Conservation (phyloP, 2,113 vertebrate genomes). For the Dolichotis patagonum region DNA sequence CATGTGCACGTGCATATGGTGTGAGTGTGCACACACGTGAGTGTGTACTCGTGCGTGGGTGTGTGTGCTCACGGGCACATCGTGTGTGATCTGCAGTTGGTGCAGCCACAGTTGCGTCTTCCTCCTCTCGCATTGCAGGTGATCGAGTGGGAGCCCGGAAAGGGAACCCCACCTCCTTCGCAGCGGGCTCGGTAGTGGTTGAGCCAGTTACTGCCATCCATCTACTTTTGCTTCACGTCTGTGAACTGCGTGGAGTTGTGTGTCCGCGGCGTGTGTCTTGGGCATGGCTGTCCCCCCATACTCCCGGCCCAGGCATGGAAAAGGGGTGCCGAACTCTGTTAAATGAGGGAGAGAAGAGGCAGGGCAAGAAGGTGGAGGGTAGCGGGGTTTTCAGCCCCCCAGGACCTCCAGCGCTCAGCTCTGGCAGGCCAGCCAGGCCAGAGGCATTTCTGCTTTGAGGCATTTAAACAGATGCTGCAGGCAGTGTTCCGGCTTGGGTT, state of each 20-base stretch:
- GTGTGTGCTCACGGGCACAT: background rate
- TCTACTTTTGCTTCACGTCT: background rate
- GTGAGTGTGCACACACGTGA: background rate
- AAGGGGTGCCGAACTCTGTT: background rate
- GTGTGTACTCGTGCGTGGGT: background rate
- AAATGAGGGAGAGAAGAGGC: fast-evolving
- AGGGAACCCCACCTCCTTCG: background rate
- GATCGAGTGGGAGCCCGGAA: background rate
- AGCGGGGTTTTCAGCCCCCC: fast-evolving
- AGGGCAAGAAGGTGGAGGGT: no score
- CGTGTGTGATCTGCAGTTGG: background rate
- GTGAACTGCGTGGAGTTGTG: fast-evolving
- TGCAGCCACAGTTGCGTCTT: background rate
- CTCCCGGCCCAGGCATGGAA: background rate
- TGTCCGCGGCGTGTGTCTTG: fast-evolving
- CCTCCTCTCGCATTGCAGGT: background rate
- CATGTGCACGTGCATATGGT: background rate
- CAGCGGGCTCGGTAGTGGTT: background rate
- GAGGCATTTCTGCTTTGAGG: slow-evolving; percentile 9
- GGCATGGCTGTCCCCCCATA: fast-evolving
- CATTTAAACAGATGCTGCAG: background rate
- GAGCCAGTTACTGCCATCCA: fast-evolving
- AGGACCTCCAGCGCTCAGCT: background rate
- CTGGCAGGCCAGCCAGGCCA: background rate
- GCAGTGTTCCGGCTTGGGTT: background rate